Evolutionary conservation across 2,113 vertebrate genomes (phyloP), one percentile per base, ranked within the genome.

Genomic region (Mellivora capensis): DNA sequence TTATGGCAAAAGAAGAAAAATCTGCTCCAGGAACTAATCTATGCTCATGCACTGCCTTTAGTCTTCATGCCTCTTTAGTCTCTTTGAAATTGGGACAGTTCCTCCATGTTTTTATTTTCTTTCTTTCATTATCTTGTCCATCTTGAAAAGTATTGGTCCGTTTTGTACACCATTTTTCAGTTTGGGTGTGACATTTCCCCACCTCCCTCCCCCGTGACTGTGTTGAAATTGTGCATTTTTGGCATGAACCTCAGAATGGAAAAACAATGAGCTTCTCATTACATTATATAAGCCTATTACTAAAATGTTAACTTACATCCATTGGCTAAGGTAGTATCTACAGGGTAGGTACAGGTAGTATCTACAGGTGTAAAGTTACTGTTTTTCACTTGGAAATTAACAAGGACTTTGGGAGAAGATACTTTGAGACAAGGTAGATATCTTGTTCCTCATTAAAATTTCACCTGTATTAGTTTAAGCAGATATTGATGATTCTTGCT

Each of bases 391-490:
- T 90, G 84, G 49, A 92, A 95, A 87, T 90, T 54, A 94, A 52
- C 81, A 94, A 61, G 37, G 90, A 90, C 87, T 87, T 85, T 76
- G 59, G 62, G 25, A 91, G 69, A 57, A 84, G 44, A 49, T 59
- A 72, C 27, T 91, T 74, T 96, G 42, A 85, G 42, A 87, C 37
- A 92, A 95, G 64, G 47, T 89, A 64, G 17, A 77, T 80, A 79
- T 6, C 11, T 62, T 85, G 31, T 84, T 96, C 90, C 76, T 96
- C 61, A 93, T 61, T 21, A 93, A 44, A 84, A 79, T 87, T 87
- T 82, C 10, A 88, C 31, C 44, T 62, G 4, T 15, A 44, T 61
- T 96, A 76, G 37, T 94, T 87, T 84, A 54, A 95, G 61, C 37
- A 79, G 76, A 81, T 72, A 34, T 69, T 74, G 69, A 49, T 85